A percentile compares a stretch with the other conserved stretches of the same genome.
Evolutionary conservation across 23 tunicate genomes (phyloP).

Genomic region (Diplosoma virens): DNA sequence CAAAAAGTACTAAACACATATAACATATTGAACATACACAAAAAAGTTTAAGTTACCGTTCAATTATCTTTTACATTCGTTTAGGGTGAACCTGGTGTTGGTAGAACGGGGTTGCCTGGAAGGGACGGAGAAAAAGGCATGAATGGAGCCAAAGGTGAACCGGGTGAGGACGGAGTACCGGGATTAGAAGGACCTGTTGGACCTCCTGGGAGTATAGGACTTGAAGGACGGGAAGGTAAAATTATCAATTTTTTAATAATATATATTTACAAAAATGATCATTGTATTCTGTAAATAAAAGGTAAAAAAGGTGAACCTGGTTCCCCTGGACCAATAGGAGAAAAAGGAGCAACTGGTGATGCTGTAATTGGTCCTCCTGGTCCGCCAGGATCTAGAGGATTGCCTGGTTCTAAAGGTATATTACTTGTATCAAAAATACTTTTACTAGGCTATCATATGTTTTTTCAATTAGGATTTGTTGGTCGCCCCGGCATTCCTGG

Average conservation of each 20-base stretch:
- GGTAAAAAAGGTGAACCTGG: constrained; percentile 17
- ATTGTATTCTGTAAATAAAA: background rate
- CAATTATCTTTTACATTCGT: background rate
- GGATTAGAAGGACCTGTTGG: constrained; percentile 49
- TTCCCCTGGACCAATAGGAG: background rate
- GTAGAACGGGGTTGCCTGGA: constrained; percentile 70
- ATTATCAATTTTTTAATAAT: too few species aligned
- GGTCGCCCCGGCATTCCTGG: constrained; percentile 58
- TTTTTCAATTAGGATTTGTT: constrained; percentile 37
- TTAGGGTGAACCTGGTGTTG: constrained; percentile 80
- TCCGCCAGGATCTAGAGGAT: constrained; percentile 43
- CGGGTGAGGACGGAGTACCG: constrained; percentile 30
- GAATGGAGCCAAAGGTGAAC: constrained; percentile 20
- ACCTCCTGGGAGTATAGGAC: constrained; percentile 31
- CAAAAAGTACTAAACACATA: constrained; percentile 35
- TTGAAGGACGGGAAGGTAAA: constrained; percentile 37
- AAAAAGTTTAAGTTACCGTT: background rate
- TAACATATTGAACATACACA: background rate
- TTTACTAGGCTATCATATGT: too few species aligned
- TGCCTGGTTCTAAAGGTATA: constrained; percentile 29
- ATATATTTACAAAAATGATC: background rate
- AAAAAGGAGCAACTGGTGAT: constrained; percentile 38
- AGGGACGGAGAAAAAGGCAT: constrained; percentile 44
- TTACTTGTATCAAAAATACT: too few species aligned
- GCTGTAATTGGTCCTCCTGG: constrained; percentile 48